These are phyloP conservation scores for Atherix ibis DNA, from an alignment of 2,888 invertebrate species.

Conservation along the genomic window DNA sequence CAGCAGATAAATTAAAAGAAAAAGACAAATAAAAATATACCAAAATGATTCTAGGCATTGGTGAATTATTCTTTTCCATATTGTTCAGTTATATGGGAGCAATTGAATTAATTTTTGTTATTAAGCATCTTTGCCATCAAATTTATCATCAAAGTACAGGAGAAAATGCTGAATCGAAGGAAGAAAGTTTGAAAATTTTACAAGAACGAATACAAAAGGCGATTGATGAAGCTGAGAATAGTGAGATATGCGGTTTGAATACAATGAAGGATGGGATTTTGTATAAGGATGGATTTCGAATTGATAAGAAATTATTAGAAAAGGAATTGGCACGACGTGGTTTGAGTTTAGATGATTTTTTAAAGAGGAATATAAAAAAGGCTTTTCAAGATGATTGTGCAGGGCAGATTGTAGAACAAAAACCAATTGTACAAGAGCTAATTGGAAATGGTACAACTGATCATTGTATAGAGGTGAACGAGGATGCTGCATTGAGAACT, in stretches of 20 bases:
- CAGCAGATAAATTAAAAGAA: too few relatives aligned
- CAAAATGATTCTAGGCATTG: conserved; percentile 39
- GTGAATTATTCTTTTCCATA: conserved; percentile 56
- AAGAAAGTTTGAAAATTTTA: conserved; percentile 17
- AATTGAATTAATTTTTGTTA: conserved; percentile 38
- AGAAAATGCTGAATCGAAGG: conserved; percentile 13
- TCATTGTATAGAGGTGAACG: too few relatives aligned
- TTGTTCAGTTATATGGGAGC: conserved; percentile 61
- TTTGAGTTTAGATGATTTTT: too few relatives aligned
- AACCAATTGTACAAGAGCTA: too few relatives aligned
- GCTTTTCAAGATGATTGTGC: conserved; percentile 14
- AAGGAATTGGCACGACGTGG: too few relatives aligned
- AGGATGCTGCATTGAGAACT: too few relatives aligned
- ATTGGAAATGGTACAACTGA: too few relatives aligned
- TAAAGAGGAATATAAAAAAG: conserved; percentile 10
- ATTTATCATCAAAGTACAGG: conserved; percentile 19
- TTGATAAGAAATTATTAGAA: conserved; percentile 14
- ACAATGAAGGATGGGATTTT: conserved; percentile 28
- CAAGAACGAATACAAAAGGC: conserved; percentile 22
- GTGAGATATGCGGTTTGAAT: conserved; percentile 17
- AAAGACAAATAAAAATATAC: too few relatives aligned
- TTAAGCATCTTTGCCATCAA: conserved; percentile 28
- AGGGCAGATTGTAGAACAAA: too few relatives aligned
- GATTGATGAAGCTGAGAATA: conserved; percentile 17
- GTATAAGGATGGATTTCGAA: conserved; percentile 27